phyloP scores from a whole-genome alignment of 2,113 vertebrate species.

The Lophura nycthemera region DNA sequence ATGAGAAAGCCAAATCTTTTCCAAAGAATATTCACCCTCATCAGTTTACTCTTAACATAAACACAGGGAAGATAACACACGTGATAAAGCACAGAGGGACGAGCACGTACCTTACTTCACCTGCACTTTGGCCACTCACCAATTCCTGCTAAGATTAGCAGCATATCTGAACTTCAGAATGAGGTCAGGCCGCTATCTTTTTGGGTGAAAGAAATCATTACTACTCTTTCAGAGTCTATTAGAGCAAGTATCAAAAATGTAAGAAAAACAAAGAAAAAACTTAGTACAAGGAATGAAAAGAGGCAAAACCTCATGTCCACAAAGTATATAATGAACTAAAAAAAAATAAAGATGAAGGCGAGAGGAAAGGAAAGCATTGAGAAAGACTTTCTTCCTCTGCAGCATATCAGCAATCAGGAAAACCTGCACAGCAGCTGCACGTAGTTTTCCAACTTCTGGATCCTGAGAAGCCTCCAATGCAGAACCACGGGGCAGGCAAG shows the following conservation, averaged over 20 bases:
- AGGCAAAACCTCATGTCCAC: background rate
- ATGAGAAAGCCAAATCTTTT: background rate
- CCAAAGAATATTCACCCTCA: background rate
- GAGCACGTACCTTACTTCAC: background rate
- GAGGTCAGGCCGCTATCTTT: background rate
- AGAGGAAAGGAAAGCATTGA: background rate
- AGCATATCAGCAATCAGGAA: background rate
- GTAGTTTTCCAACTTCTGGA: background rate
- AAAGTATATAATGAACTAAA: rapidly evolving
- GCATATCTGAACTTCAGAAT: background rate
- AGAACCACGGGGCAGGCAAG: background rate
- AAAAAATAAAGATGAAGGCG: background rate
- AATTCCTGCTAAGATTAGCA: background rate
- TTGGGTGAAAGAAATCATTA: background rate
- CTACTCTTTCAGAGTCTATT: background rate
- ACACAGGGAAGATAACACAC: background rate
- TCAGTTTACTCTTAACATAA: background rate
- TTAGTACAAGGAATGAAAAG: background rate
- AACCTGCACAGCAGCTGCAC: background rate
- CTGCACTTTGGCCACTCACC: constrained; percentile 35
- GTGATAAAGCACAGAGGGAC: background rate
- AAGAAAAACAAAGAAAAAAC: background rate
- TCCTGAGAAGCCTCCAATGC: background rate
- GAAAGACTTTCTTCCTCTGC: background rate
- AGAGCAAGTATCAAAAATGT: background rate